Conservation (phyloP, 2,113 vertebrate genomes). For the Galeopterus variegatus region DNA sequence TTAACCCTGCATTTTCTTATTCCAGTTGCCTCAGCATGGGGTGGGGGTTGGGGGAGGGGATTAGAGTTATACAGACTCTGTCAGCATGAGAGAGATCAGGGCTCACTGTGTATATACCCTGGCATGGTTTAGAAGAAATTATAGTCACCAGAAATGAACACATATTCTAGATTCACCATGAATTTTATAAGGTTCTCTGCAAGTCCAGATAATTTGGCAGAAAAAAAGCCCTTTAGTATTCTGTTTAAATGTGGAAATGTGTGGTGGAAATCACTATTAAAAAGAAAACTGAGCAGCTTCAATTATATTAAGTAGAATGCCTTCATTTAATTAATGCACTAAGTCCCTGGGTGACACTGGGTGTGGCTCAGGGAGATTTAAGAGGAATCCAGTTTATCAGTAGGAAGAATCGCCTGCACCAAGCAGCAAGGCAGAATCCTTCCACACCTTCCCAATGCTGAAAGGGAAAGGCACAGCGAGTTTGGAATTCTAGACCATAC, state of each 20-base stretch:
- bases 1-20: constrained; percentile 77
- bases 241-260: constrained; percentile 66
- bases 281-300: constrained; percentile 31
- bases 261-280: constrained; percentile 5
- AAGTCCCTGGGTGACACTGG: constrained; percentile 83
- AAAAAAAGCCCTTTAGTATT: background rate
- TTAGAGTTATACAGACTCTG: background rate
- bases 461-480: background rate
- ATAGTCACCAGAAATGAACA: constrained; percentile 36
- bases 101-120: background rate
- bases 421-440: constrained; percentile 38
- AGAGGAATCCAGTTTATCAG: constrained; percentile 87
- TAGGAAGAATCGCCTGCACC: constrained; percentile 77
- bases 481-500: constrained; percentile 55
- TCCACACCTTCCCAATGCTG: constrained; percentile 55
- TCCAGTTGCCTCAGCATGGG: constrained; percentile 24
- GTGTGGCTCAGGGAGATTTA: constrained; percentile 85
- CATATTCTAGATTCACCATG: constrained; percentile 30
- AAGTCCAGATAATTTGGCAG: constrained; percentile 49
- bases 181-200: constrained; percentile 63
- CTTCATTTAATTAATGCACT: constrained; percentile 85
- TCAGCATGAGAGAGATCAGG: background rate
- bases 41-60: background rate
- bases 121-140: background rate
- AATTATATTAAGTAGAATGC: constrained; percentile 80